phyloP scores from a whole-genome alignment of 2,797 vertebrate genomes.

The Prunella strophiata region DNA sequence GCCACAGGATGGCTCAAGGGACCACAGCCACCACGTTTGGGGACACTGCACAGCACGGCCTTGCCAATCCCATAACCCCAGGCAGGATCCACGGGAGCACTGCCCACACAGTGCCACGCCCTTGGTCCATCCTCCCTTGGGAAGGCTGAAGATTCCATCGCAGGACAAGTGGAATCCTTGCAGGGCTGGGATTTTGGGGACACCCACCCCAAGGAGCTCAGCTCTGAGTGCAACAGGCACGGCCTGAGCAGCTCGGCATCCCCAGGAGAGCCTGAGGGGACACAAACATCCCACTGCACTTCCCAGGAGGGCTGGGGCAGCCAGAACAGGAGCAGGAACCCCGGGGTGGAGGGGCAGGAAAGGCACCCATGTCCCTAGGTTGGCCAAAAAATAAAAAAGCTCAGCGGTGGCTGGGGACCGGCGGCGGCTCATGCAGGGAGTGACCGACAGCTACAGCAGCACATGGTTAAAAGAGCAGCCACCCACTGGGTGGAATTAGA shows the following conservation, averaged over 20 bases:
- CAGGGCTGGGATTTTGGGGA: not conserved
- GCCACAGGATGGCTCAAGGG: not conserved
- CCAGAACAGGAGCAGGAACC: not conserved
- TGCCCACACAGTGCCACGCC: fast-evolving
- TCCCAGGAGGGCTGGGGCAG: not conserved
- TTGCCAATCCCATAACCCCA: not conserved
- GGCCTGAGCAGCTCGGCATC: fast-evolving
- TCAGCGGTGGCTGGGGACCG: not conserved
- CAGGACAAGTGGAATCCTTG: not conserved
- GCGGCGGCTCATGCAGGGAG: constrained; percentile 67
- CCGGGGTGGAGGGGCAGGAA: not conserved
- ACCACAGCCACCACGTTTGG: fast-evolving
- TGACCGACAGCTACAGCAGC: constrained; percentile 48
- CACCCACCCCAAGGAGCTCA: not conserved
- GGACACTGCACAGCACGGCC: not conserved
- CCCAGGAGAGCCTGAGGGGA: not conserved
- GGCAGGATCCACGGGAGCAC: fast-evolving
- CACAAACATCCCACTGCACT: fast-evolving
- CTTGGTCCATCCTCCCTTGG: not conserved
- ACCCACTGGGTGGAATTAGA: constrained; percentile 72
- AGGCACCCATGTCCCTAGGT: not conserved
- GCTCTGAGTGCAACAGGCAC: fast-evolving
- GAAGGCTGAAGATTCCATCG: not conserved
- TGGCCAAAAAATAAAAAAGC: not conserved
- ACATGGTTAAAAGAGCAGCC: constrained; percentile 21